Evolutionary conservation across 1,140 invertebrate species (phyloP).

Genomic region (Drosophila sulfurigaster): DNA sequence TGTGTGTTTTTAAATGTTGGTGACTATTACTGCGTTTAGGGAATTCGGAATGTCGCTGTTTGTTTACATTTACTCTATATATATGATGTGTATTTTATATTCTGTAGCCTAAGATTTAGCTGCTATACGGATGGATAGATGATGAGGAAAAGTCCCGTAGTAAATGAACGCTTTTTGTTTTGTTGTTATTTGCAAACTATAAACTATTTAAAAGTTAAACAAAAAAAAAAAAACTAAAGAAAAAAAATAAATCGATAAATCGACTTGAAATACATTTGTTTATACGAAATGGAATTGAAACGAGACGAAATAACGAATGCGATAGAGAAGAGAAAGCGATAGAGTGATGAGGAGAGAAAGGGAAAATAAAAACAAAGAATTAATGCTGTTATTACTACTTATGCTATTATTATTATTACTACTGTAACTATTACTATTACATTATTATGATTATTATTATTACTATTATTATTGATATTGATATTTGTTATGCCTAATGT

Average conservation of each 20-base stretch:
- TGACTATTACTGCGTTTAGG: constrained; percentile 13
- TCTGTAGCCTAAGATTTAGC: constrained; percentile 34
- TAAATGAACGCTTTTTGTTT: constrained; percentile 35
- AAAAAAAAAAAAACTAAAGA: constrained; percentile 9
- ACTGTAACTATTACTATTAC: constrained; percentile 41
- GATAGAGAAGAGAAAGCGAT: background rate
- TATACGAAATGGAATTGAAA: constrained; percentile 49
- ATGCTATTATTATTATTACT: constrained; percentile 59
- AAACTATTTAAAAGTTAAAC: no score
- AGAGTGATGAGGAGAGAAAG: background rate
- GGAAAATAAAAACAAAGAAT: constrained; percentile 39
- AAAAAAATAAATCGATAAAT: constrained; percentile 15
- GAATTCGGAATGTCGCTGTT: constrained; percentile 19
- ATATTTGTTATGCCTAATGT: constrained; percentile 84
- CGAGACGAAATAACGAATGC: constrained; percentile 6
- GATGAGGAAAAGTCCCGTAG: background rate
- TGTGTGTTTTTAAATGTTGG: background rate
- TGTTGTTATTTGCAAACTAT: constrained; percentile 18
- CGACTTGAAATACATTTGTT: constrained; percentile 35
- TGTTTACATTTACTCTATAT: constrained; percentile 2
- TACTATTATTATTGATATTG: constrained; percentile 64
- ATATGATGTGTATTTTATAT: constrained; percentile 34
- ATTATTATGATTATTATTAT: constrained; percentile 39
- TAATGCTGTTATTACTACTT: constrained; percentile 70
- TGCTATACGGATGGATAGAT: background rate